phyloP scores from a whole-genome alignment of 2,797 vertebrate species.

The Poecilia gillii region DNA sequence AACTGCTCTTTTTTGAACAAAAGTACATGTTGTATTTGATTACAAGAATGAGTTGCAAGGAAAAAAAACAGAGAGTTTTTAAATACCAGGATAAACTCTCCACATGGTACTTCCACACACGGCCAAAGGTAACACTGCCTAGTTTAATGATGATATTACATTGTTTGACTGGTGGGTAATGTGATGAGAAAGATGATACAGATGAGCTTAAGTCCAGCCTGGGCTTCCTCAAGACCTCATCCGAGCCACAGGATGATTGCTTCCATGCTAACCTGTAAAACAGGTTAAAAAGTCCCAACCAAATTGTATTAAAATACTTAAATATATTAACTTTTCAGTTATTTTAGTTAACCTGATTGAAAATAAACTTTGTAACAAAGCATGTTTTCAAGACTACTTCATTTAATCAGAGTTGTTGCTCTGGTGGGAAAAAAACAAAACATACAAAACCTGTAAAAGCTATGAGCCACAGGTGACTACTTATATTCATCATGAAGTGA shows the following conservation, averaged over 20 bases:
- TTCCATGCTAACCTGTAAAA: neutral
- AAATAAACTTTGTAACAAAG: neutral
- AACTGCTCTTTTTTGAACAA: neutral
- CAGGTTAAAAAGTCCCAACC: neutral
- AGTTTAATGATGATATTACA: neutral
- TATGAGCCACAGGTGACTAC: conserved; percentile 67
- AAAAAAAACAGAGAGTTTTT: neutral
- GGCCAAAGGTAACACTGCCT: neutral
- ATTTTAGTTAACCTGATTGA: neutral
- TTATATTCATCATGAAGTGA: conserved; percentile 70
- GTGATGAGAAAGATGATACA: neutral
- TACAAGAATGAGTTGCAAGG: neutral
- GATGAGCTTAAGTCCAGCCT: neutral
- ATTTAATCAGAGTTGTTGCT: conserved; percentile 13
- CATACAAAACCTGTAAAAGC: conserved; percentile 22
- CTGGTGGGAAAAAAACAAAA: conserved; percentile 15
- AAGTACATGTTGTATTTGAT: neutral
- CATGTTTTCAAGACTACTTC: neutral
- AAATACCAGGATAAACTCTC: neutral
- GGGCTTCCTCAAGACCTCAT: neutral
- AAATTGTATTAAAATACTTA: neutral
- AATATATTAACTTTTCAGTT: neutral
- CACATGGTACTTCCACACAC: neutral
- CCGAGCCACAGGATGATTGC: too few species aligned
- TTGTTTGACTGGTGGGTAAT: neutral